These are phyloP conservation scores for Tiliacea aurago DNA, from an alignment of 2,888 invertebrate genomes.

Conservation along the genomic window DNA sequence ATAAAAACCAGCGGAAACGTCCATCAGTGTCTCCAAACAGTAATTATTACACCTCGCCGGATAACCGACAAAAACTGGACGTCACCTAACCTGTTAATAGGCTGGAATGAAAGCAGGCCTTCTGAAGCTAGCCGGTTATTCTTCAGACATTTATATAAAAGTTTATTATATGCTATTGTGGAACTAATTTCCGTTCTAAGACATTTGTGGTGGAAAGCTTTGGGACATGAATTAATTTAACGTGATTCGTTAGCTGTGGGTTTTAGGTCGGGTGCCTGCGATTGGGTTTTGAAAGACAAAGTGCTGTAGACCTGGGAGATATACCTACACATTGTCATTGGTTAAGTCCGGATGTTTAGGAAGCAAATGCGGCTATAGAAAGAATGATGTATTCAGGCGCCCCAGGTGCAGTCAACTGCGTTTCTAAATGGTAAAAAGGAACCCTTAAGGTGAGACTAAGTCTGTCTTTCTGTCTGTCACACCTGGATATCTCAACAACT, in stretches of 20 bases:
- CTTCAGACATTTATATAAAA: constrained; percentile 54
- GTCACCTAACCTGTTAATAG: constrained; percentile 70
- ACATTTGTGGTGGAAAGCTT: constrained; percentile 46
- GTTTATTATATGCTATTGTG: constrained; percentile 62
- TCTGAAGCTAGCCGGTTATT: constrained; percentile 73
- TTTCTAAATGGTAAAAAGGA: too few species aligned
- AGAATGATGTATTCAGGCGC: not conserved
- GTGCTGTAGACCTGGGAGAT: not conserved
- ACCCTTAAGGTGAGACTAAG: too few species aligned
- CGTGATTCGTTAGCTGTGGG: constrained; percentile 2
- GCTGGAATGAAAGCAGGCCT: constrained; percentile 68
- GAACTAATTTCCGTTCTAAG: constrained; percentile 49
- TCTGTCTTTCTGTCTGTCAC: too few species aligned
- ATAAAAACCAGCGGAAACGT: constrained; percentile 79
- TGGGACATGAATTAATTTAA: constrained; percentile 22
- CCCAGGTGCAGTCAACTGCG: not conserved
- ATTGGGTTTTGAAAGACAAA: constrained; percentile 18
- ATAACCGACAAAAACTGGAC: constrained; percentile 81
- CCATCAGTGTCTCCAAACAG: constrained; percentile 73
- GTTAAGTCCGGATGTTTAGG: not conserved
- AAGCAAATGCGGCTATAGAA: not conserved
- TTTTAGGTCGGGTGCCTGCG: not conserved
- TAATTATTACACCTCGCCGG: constrained; percentile 82
- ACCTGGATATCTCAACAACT: too few species aligned
- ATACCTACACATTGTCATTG: not conserved